Percentiles rank a stretch among this genome's conserved stretches.
Conservation (phyloP, 2,888 invertebrate genomes). For the Helleia helle region DNA sequence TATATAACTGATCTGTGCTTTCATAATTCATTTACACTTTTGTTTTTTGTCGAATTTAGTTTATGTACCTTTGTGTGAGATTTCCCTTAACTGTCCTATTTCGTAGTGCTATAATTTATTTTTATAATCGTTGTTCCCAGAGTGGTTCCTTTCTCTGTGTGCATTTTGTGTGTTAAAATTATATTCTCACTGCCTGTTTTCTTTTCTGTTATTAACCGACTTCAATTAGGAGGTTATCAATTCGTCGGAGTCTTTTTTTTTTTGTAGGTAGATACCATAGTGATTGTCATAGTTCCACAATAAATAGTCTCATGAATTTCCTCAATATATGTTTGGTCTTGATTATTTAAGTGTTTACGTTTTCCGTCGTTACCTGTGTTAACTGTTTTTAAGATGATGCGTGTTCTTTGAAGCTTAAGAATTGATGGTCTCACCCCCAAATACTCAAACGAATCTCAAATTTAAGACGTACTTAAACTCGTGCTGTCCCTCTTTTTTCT, state of each 20-base stretch:
- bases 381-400: background rate
- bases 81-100: background rate
- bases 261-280: background rate
- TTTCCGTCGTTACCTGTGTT: background rate
- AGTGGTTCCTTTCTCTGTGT: background rate
- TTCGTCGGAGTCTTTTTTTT: too few species aligned
- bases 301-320: background rate
- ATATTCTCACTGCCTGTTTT: background rate
- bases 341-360: background rate
- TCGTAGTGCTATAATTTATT: background rate
- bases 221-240: too few species aligned
- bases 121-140: background rate
- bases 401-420: background rate
- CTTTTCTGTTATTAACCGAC: too few species aligned
- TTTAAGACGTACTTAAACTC: too few species aligned
- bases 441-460: too few species aligned
- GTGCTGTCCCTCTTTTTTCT: too few species aligned
- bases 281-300: background rate
- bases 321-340: background rate
- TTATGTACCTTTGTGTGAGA: background rate
- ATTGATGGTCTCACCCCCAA: too few species aligned
- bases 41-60: background rate
- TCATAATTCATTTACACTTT: background rate
- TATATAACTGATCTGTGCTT: slow-evolving; percentile 6
- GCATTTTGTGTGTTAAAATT: background rate